Base-by-base conservation (phyloP, 2,888 invertebrate species). In the Proisotoma minuta region DNA sequence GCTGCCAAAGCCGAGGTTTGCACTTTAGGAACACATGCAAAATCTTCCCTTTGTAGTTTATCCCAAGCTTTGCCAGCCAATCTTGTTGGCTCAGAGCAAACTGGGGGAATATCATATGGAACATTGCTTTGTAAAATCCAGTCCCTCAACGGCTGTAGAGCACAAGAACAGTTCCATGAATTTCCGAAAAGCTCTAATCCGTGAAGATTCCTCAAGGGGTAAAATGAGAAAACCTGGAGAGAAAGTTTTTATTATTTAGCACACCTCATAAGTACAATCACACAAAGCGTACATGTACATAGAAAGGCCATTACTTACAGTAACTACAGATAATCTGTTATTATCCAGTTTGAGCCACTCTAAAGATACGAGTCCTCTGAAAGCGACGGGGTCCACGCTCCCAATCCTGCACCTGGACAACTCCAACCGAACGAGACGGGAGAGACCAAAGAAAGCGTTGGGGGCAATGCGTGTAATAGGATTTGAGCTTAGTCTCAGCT, bases 81-180 rank as follows among this genome's bases (percentile, higher is more conserved):
- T 49, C 88, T 79, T 0, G 81, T 78, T 0, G 90, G 91, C 28
- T 81, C 77, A 49, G 83, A 82, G 74, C 91, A 91, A 2, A 84
- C 81, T 0, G 90, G 89, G 8, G 86, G 85, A 56, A 84, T 80
- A 27, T 82, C 86, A 60, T 85, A 85, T 4, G 89, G 89, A 34
- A 91, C 85, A 76, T 90, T 90, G 75, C 84, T 84, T 62, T 82
- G 81, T 65, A 87, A 78, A 87, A 91, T 87, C 90, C 89, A 91
- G 74, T 87, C 85, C 89, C 88, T 80, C 66, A 90, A 77, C 0
- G 89, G 87, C 59, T 88, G 81, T 63, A 91, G 77, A 26, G 83
- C 82, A 76, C 91, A 91, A 47, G 88, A 86, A 77, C 90, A 91
- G 77, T 89, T 87, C 91, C 90, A 90, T 0, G 87, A 87, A 78